Evolutionary conservation across 2,113 vertebrate genomes (phyloP).

Genomic region (Scytalopus superciliaris): DNA sequence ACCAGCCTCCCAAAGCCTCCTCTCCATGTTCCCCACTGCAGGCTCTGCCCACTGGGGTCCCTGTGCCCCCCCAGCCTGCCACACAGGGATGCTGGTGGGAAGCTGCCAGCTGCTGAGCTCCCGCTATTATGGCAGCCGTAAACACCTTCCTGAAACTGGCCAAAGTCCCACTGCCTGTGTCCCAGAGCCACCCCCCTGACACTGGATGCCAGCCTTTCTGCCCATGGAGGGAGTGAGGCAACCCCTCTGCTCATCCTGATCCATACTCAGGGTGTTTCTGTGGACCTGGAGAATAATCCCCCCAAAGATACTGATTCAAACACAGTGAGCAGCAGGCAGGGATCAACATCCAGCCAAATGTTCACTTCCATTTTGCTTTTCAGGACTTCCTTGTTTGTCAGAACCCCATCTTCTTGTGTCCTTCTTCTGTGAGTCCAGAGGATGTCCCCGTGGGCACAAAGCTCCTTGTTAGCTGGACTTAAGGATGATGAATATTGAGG

Average conservation of each 20-base stretch:
- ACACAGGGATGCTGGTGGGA: not conserved
- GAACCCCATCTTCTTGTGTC: not conserved
- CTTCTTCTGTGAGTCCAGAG: not conserved
- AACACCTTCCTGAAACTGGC: not conserved
- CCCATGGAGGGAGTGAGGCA: not conserved
- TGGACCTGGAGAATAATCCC: not conserved
- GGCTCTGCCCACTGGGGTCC: not conserved
- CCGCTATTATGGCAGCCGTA: not conserved
- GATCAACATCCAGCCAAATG: not conserved
- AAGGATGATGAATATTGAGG: not conserved
- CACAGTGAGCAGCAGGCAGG: not conserved
- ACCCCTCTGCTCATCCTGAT: not conserved
- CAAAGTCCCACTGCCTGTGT: not conserved
- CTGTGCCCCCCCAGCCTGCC: not conserved
- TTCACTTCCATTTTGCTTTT: not conserved
- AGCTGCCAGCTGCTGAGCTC: not conserved
- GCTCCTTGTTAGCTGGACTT: not conserved
- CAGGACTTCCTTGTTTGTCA: not conserved
- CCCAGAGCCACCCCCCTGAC: not conserved
- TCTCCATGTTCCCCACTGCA: not conserved
- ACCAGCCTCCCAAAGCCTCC: not conserved
- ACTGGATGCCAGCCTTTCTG: not conserved
- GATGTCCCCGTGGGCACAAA: not conserved
- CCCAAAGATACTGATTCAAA: not conserved
- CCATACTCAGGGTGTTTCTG: rapidly evolving